Conservation (phyloP, 2,113 vertebrate species). For the Puffinus mauretanicus region DNA sequence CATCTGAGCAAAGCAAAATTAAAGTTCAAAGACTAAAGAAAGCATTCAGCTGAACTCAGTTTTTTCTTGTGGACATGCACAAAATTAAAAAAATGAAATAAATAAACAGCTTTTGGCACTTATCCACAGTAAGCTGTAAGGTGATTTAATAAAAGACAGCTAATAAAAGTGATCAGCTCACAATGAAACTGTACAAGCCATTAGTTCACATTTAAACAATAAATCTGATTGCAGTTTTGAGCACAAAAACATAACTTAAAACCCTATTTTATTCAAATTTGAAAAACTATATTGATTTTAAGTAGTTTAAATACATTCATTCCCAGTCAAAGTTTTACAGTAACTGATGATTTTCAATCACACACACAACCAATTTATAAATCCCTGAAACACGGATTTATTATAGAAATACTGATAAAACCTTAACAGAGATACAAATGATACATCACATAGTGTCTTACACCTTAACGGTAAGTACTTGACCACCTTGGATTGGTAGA, state of each 20-base stretch:
- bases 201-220: constrained; percentile 29
- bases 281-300: constrained; percentile 40
- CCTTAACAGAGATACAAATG: constrained; percentile 58
- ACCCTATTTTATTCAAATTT: constrained; percentile 25
- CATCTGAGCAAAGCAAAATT: not conserved
- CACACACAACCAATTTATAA: constrained; percentile 30
- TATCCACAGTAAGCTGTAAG: not conserved
- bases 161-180: not conserved
- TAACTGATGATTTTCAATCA: constrained; percentile 36
- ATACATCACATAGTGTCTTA: constrained; percentile 29
- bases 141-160: not conserved
- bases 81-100: not conserved
- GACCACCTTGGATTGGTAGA: not conserved
- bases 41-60: not conserved
- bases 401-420: constrained; percentile 68
- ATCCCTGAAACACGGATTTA: constrained; percentile 67
- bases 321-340: constrained; percentile 54
- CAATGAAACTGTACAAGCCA: constrained; percentile 21
- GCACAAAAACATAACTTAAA: not conserved
- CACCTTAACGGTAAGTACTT: constrained; percentile 20
- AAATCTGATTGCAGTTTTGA: constrained; percentile 5
- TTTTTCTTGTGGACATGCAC: not conserved
- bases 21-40: not conserved
- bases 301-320: constrained; percentile 52
- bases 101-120: not conserved